phyloP scores from a whole-genome alignment of 30 jellyfish, hydroid and myxozoan species.

The Aurelia sp. region DNA sequence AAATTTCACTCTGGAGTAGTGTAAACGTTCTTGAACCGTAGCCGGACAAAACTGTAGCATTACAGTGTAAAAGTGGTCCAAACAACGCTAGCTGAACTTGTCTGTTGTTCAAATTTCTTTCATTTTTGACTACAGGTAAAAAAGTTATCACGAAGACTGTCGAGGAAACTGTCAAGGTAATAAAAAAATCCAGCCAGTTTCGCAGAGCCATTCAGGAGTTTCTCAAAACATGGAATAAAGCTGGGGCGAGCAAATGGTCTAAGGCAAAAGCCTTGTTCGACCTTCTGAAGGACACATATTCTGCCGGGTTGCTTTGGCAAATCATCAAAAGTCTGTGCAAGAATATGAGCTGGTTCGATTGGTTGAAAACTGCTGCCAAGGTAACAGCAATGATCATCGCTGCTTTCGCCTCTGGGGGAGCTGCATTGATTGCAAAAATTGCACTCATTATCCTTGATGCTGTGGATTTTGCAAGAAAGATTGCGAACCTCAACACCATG shows the following conservation, averaged over 20 bases:
- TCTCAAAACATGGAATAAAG: neutral
- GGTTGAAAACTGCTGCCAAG: neutral
- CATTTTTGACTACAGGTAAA: neutral
- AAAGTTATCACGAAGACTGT: neutral
- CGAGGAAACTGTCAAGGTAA: neutral
- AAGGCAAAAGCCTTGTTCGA: neutral
- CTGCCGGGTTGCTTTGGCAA: neutral
- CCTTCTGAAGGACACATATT: neutral
- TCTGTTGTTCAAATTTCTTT: no score
- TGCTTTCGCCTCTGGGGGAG: neutral
- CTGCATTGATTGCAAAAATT: neutral
- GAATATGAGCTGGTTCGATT: neutral
- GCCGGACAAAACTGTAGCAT: no score
- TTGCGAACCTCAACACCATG: neutral
- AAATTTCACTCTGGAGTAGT: no score
- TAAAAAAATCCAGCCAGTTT: neutral
- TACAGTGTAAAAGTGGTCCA: no score
- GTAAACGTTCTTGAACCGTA: no score
- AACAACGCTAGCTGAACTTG: no score
- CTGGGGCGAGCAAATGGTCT: neutral
- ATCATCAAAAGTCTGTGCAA: neutral
- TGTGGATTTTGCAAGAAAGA: slow-evolving; percentile 2
- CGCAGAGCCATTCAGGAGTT: neutral
- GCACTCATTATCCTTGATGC: neutral
- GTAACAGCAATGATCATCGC: slow-evolving; percentile 1